These are phyloP conservation scores for Cryptosula pallasiana DNA, from an alignment of 2,888 invertebrate genomes.

Conservation along the genomic window DNA sequence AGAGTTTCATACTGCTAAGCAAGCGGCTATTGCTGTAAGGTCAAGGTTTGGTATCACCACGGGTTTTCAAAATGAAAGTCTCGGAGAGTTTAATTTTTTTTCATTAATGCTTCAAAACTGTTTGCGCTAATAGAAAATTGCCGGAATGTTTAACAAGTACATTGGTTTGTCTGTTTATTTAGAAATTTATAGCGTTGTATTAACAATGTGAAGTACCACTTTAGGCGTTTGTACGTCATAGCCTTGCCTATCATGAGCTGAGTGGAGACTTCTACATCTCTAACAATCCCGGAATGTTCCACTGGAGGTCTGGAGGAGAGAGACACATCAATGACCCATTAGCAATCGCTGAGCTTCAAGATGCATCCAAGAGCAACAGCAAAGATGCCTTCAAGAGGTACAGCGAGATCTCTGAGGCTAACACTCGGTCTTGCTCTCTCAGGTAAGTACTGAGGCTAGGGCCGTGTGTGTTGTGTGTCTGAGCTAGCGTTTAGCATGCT, in stretches of 20 bases:
- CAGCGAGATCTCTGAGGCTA: slow-evolving; percentile 79
- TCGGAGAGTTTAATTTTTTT: too few species aligned
- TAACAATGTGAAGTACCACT: too few species aligned
- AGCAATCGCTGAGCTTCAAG: slow-evolving; percentile 73
- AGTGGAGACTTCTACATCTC: slow-evolving; percentile 68
- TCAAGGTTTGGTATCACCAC: background rate
- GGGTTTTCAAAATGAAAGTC: too few species aligned
- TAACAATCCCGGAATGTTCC: slow-evolving; percentile 85
- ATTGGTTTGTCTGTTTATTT: too few species aligned
- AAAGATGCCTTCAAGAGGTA: slow-evolving; percentile 75
- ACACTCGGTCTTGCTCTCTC: slow-evolving; percentile 77
- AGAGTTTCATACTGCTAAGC: background rate
- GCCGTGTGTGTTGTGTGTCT: background rate
- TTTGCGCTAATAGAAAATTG: too few species aligned
- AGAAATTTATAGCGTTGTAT: too few species aligned
- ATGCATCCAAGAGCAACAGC: slow-evolving; percentile 78
- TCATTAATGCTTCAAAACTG: too few species aligned
- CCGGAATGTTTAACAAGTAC: background rate
- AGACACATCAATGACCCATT: slow-evolving; percentile 95
- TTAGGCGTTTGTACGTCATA: background rate
- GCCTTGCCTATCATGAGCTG: slow-evolving; percentile 26
- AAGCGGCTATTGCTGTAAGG: background rate
- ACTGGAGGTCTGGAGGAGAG: slow-evolving; percentile 94
- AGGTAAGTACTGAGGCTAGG: background rate
- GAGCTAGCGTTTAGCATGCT: background rate